phyloP scores from a whole-genome alignment of 2,113 vertebrate species.

The Crotalus helleri region DNA sequence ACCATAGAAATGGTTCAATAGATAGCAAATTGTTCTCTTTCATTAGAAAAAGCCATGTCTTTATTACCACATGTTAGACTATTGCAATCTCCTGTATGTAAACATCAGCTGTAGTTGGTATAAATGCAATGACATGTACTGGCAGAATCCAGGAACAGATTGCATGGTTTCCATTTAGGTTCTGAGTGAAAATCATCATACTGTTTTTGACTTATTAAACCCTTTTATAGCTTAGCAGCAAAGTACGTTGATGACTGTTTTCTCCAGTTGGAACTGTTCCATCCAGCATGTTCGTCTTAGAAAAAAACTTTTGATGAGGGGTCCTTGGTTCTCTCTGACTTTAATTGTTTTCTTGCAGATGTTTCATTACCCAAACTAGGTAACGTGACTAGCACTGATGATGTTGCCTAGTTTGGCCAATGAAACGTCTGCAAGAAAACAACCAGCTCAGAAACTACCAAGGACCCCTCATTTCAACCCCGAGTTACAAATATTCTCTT shows the following conservation, averaged over 20 bases:
- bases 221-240: not conserved
- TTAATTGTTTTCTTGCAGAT: not conserved
- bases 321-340: not conserved
- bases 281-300: not conserved
- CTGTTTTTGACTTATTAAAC: not conserved
- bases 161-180: not conserved
- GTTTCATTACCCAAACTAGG: not conserved
- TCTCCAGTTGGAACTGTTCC: not conserved
- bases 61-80: not conserved
- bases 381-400: not conserved
- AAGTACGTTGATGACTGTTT: not conserved
- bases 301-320: not conserved
- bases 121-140: not conserved
- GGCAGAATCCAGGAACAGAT: not conserved
- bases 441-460: no score
- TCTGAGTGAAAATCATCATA: not conserved
- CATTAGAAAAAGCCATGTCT: not conserved
- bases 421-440: no score
- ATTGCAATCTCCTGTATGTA: not conserved
- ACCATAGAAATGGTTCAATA: not conserved
- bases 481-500: not conserved
- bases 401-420: no score
- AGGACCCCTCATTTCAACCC: no score
- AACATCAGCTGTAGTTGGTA: not conserved
- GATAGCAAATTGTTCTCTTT: not conserved